These are phyloP conservation scores for Celastrina argiolus DNA, from an alignment of 2,888 invertebrate species.

Conservation along the genomic window DNA sequence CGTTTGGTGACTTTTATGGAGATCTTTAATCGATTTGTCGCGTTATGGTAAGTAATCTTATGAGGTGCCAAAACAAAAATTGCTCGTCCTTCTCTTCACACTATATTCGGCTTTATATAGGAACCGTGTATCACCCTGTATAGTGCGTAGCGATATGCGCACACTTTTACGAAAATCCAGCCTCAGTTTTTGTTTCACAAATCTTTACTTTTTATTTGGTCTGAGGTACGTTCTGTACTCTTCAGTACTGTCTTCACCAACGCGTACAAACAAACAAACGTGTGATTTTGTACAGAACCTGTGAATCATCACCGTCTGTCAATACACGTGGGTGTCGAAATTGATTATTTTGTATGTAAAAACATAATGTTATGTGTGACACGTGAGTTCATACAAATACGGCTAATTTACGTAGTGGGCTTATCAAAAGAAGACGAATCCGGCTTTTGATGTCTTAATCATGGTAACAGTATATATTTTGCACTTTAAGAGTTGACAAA, in stretches of 20 bases:
- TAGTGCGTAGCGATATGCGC: too few species aligned
- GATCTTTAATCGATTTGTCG: too few species aligned
- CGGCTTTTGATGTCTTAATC: slow-evolving; percentile 1
- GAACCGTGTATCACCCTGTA: too few species aligned
- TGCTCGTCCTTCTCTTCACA: too few species aligned
- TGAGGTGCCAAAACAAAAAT: too few species aligned
- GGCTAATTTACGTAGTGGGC: slow-evolving; percentile 5
- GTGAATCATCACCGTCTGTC: neutral
- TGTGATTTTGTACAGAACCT: neutral
- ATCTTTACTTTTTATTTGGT: too few species aligned
- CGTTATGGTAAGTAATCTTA: too few species aligned
- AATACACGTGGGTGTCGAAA: slow-evolving; percentile 4
- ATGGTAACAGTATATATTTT: neutral
- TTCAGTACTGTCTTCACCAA: neutral
- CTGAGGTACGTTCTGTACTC: too few species aligned
- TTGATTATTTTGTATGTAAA: slow-evolving; percentile 1
- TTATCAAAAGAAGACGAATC: slow-evolving; percentile 9
- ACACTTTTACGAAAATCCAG: too few species aligned
- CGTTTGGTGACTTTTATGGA: too few species aligned
- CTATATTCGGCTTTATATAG: too few species aligned
- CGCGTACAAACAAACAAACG: neutral
- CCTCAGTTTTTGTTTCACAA: too few species aligned
- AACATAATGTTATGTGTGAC: slow-evolving; percentile 3
- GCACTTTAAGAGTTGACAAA: neutral
- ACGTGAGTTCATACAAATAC: neutral